These are phyloP conservation scores for Pentalonia nigronervosa DNA, from an alignment of 1,140 invertebrate species.

Conservation along the genomic window DNA sequence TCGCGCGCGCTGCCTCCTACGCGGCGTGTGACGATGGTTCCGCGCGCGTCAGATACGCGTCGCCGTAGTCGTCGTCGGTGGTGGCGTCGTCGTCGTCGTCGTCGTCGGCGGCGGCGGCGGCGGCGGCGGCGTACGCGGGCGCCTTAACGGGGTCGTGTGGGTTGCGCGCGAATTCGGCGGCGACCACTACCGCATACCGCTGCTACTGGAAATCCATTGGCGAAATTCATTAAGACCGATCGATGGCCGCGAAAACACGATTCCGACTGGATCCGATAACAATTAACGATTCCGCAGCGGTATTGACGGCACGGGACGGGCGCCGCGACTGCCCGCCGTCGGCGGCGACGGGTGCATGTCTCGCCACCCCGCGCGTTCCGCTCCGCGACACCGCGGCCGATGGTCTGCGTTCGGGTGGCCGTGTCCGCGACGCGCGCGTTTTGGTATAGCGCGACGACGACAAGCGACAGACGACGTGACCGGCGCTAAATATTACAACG, in stretches of 20 bases:
- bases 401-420: too few species aligned
- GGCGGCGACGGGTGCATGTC: not conserved
- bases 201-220: constrained; percentile 47
- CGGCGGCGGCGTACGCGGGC: not conserved
- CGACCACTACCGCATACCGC: constrained; percentile 8
- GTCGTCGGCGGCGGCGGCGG: not conserved
- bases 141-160: not conserved
- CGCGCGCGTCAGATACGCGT: not conserved
- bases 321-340: not conserved
- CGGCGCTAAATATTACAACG: too few species aligned
- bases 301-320: constrained; percentile 33
- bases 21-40: not conserved
- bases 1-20: not conserved
- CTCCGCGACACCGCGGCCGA: too few species aligned
- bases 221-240: constrained; percentile 35
- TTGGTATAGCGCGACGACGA: too few species aligned
- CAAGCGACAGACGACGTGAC: too few species aligned
- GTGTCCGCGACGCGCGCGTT: too few species aligned
- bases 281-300: constrained; percentile 25
- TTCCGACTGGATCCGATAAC: not conserved
- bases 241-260: constrained; percentile 19
- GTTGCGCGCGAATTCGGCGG: constrained; percentile 29
- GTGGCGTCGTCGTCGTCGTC: not conserved
- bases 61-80: not conserved
- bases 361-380: not conserved